A percentile compares a stretch with the other conserved stretches of the same genome.
phyloP scores from a whole-genome alignment of 2,113 vertebrate species.

The Sula dactylatra region DNA sequence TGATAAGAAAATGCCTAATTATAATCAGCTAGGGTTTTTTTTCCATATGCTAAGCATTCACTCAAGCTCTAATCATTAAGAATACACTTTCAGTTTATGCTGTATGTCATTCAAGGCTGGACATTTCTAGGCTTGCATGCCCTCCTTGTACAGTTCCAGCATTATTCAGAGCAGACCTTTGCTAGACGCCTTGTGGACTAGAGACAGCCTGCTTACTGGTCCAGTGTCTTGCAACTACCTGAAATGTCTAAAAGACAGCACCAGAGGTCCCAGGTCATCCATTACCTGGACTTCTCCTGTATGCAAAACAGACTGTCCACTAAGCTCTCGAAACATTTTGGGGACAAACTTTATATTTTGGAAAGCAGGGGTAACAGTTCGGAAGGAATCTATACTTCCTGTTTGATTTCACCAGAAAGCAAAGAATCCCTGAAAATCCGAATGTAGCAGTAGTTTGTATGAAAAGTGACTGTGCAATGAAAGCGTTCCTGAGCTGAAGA shows the following conservation, averaged over 20 bases:
- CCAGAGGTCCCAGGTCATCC: neutral
- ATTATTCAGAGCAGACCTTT: neutral
- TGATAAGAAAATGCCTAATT: neutral
- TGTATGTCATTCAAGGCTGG: neutral
- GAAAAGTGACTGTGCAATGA: neutral
- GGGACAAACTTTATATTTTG: neutral
- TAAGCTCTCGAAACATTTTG: neutral
- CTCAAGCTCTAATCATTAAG: neutral
- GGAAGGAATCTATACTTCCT: neutral
- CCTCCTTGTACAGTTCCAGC: neutral
- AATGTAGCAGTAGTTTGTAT: neutral
- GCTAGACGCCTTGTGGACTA: neutral
- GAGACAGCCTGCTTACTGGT: neutral
- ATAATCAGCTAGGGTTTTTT: constrained; percentile 20
- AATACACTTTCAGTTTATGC: neutral
- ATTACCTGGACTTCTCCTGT: neutral
- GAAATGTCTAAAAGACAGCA: neutral
- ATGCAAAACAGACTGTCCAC: neutral
- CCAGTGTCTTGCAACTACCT: neutral
- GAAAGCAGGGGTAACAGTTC: neutral
- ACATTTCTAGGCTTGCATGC: neutral
- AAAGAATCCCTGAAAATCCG: neutral
- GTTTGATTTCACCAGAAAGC: neutral
- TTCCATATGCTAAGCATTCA: neutral
- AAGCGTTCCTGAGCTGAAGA: constrained; percentile 18